These are phyloP conservation scores for Syngnathus rostellatus DNA, from an alignment of 2,797 vertebrate genomes.

Conservation along the genomic window DNA sequence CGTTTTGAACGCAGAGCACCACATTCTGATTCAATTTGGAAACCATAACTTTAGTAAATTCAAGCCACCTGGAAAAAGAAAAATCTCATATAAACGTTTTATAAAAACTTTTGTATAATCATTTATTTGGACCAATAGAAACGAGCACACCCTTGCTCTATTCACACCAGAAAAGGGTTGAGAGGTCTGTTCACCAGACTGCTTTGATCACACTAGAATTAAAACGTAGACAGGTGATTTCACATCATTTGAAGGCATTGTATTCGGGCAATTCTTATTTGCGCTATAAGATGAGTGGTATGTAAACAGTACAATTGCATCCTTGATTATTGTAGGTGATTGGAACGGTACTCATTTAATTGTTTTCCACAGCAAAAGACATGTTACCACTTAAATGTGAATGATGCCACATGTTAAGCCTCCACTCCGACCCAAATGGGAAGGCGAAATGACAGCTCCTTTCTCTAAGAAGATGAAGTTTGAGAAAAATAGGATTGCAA, in stretches of 20 bases:
- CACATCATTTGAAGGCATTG: slow-evolving; percentile 10
- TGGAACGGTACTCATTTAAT: neutral
- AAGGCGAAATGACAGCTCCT: neutral
- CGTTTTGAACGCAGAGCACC: too few relatives aligned
- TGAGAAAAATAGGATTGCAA: slow-evolving; percentile 20
- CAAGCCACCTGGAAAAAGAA: neutral
- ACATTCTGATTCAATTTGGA: too few relatives aligned
- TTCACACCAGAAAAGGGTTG: slow-evolving; percentile 17
- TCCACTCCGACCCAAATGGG: neutral
- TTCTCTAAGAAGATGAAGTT: slow-evolving; percentile 9
- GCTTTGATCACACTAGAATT: slow-evolving; percentile 11
- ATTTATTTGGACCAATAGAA: slow-evolving; percentile 56
- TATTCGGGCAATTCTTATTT: neutral
- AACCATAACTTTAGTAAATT: too few relatives aligned
- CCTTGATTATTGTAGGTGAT: neutral
- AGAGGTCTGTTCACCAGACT: slow-evolving; percentile 20
- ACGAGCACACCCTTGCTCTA: slow-evolving; percentile 10
- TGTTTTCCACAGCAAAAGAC: slow-evolving; percentile 1
- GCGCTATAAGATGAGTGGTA: too few relatives aligned
- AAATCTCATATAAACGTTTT: slow-evolving; percentile 59
- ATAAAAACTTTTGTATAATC: slow-evolving; percentile 72
- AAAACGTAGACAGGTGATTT: slow-evolving; percentile 1
- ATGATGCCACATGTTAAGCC: neutral
- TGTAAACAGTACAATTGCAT: neutral
- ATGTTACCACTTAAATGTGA: neutral